phyloP scores from a whole-genome alignment of 2,797 vertebrate species.

The Clarias laeviceps region DNA sequence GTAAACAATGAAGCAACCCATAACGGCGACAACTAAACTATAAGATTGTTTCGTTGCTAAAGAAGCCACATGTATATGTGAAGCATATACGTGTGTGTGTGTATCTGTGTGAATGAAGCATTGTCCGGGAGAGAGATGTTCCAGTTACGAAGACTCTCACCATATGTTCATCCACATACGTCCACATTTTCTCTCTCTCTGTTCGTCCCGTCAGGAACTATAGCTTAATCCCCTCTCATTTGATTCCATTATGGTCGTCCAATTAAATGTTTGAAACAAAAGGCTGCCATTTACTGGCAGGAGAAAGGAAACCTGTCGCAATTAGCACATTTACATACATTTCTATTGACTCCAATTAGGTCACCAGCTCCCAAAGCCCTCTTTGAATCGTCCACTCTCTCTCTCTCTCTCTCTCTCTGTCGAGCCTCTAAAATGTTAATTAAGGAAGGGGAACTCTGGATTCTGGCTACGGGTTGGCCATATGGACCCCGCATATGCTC shows the following conservation, averaged over 20 bases:
- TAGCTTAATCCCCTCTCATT: constrained; percentile 46
- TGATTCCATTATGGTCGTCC: constrained; percentile 53
- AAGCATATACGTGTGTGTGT: constrained; percentile 55
- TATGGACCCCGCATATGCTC: constrained; percentile 82
- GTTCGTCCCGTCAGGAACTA: constrained; percentile 36
- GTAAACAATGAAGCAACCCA: constrained; percentile 64
- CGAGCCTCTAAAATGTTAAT: constrained; percentile 85
- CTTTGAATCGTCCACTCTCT: constrained; percentile 65
- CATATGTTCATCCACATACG: constrained; percentile 76
- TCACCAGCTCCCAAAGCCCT: constrained; percentile 78
- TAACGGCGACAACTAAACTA: constrained; percentile 55
- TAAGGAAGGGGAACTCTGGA: constrained; percentile 77
- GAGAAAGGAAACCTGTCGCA: constrained; percentile 78
- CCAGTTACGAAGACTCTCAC: constrained; percentile 49
- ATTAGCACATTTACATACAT: constrained; percentile 84
- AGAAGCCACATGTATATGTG: not conserved
- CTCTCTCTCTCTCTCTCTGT: constrained; percentile 46
- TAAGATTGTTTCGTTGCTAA: constrained; percentile 58
- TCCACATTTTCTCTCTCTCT: constrained; percentile 40
- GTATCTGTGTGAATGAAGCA: constrained; percentile 26
- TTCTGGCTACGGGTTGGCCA: constrained; percentile 79
- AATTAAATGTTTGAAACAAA: constrained; percentile 59
- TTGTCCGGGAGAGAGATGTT: constrained; percentile 54
- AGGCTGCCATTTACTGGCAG: constrained; percentile 56
- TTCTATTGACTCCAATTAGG: constrained; percentile 82